A percentile compares a stretch with the other conserved stretches of the same genome.
Conservation (phyloP, 92 coral and sea anemone species). For the Metridium senile region DNA sequence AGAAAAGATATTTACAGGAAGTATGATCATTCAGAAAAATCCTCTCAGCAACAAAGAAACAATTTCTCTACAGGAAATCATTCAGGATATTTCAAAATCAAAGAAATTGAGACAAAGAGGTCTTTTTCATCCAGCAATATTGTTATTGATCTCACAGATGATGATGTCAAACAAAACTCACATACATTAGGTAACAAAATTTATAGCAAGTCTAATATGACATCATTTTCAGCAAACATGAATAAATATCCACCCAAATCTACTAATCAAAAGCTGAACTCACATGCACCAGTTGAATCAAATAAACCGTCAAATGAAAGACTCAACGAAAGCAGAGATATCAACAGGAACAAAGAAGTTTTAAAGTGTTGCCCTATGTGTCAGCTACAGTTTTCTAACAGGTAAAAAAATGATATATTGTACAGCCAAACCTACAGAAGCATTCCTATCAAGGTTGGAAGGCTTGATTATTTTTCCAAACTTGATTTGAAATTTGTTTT, state of each 20-base stretch:
- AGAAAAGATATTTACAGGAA: not conserved
- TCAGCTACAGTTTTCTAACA: conserved; percentile 20
- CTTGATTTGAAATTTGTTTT: too few species aligned
- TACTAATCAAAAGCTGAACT: not conserved
- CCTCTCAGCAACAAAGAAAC: not conserved
- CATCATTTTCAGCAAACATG: not conserved
- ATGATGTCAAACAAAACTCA: not conserved
- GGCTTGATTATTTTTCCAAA: too few species aligned
- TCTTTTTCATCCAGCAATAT: not conserved
- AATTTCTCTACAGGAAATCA: not conserved
- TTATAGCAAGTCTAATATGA: not conserved
- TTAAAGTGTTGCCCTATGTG: conserved; percentile 35
- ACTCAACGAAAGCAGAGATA: not conserved
- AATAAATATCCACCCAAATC: not conserved
- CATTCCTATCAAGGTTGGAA: too few species aligned
- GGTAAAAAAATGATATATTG: too few species aligned
- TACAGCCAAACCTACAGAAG: too few species aligned
- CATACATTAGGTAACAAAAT: not conserved
- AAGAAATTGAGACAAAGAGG: not conserved
- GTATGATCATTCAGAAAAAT: not conserved
- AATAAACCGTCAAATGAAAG: not conserved
- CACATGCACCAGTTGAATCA: not conserved
- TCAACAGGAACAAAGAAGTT: not conserved
- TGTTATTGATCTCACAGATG: conserved; percentile 14
- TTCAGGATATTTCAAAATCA: not conserved